Percentiles rank a stretch among this genome's conserved stretches.
Conservation (phyloP, 2,888 invertebrate genomes). For the Platycnemis pennipes region DNA sequence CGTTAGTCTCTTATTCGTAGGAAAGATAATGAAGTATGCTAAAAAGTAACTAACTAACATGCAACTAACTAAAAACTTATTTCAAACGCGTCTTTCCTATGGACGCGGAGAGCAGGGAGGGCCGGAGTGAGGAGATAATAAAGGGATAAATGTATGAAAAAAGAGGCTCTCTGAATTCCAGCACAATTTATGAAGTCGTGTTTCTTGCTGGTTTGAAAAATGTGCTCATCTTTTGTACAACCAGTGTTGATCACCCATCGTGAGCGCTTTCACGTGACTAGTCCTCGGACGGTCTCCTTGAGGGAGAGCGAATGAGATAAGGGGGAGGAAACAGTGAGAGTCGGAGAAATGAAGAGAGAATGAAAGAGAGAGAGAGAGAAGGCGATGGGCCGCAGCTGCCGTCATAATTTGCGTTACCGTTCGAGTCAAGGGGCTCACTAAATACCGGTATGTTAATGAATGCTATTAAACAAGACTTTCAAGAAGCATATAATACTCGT, state of each 20-base stretch:
- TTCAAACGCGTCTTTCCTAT: conserved; percentile 16
- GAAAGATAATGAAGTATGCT: no score
- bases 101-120: not conserved
- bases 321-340: not conserved
- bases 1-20: no score
- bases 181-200: conserved; percentile 60
- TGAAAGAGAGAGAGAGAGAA: not conserved
- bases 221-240: conserved; percentile 61
- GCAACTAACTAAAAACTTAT: no score
- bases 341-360: not conserved
- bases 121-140: not conserved
- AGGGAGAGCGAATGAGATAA: conserved; percentile 12
- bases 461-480: conserved; percentile 15
- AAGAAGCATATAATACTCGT: not conserved
- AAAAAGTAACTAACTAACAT: no score
- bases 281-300: conserved; percentile 30
- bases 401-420: conserved; percentile 48
- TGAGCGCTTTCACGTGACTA: conserved; percentile 64
- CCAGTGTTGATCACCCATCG: conserved; percentile 58
- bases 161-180: conserved; percentile 37
- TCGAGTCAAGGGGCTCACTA: not conserved
- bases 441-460: conserved; percentile 51
- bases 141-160: conserved; percentile 4
- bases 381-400: conserved; percentile 41
- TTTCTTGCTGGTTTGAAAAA: conserved; percentile 64